These are phyloP conservation scores for Nerophis ophidion DNA, from an alignment of 2,113 vertebrate species.

Conservation along the genomic window DNA sequence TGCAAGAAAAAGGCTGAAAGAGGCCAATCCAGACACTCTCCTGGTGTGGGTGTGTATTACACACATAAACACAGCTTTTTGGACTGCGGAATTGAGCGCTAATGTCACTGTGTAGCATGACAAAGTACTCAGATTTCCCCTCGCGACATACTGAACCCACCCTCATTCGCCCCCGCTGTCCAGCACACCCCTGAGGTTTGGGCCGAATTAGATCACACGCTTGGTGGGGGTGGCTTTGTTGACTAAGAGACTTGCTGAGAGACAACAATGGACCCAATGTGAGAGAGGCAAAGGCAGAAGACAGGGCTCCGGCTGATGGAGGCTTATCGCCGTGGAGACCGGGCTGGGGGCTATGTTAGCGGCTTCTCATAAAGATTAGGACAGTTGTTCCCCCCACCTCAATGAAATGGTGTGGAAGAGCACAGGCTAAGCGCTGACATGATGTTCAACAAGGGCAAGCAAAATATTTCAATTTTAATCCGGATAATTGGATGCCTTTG, in stretches of 20 bases:
- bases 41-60: slow-evolving; percentile 28
- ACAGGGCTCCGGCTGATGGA: slow-evolving; percentile 41
- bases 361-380: slow-evolving; percentile 50
- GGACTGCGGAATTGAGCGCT: slow-evolving; percentile 6
- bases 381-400: slow-evolving; percentile 31
- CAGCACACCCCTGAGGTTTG: slow-evolving; percentile 58
- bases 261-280: slow-evolving; percentile 68
- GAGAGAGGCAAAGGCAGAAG: slow-evolving; percentile 48
- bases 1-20: slow-evolving; percentile 39
- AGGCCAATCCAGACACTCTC: slow-evolving; percentile 30
- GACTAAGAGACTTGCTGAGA: slow-evolving; percentile 53
- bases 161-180: slow-evolving; percentile 18
- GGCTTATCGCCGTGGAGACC: slow-evolving; percentile 65
- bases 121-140: slow-evolving; percentile 11
- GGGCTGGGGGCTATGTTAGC: slow-evolving; percentile 52
- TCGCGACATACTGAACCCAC: slow-evolving; percentile 1
- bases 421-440: slow-evolving; percentile 30
- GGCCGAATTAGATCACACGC: slow-evolving; percentile 67
- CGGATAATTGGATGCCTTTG: background rate
- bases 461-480: background rate
- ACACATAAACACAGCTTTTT: slow-evolving; percentile 12
- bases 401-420: slow-evolving; percentile 22
- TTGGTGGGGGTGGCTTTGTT: slow-evolving; percentile 61
- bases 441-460: slow-evolving; percentile 11
- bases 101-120: slow-evolving; percentile 12